Conservation (phyloP, 2,113 vertebrate genomes). For the Tylochromis polylepis region DNA sequence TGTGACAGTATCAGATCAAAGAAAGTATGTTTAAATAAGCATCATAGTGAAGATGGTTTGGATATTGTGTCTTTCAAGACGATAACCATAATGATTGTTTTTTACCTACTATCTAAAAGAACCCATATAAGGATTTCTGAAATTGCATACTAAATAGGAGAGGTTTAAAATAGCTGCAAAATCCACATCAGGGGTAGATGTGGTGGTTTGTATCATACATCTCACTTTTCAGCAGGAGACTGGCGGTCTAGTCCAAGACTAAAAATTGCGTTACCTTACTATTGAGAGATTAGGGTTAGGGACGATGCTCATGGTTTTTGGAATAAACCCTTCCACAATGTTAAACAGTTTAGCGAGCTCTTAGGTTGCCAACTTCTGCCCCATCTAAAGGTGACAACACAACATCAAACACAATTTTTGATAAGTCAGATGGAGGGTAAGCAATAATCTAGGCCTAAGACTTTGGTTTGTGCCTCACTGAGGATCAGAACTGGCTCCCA, state of each 20-base stretch:
- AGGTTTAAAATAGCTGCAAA: background rate
- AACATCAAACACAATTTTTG: background rate
- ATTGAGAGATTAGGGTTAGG: background rate
- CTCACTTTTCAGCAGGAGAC: background rate
- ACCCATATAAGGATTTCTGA: background rate
- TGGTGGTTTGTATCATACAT: background rate
- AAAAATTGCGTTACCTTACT: background rate
- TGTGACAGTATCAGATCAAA: background rate
- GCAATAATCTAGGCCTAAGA: background rate
- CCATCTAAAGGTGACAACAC: background rate
- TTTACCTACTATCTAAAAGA: background rate
- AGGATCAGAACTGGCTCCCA: background rate
- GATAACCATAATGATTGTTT: background rate
- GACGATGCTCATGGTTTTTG: background rate
- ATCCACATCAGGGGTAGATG: background rate
- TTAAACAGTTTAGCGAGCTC: background rate
- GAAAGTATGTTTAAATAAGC: background rate
- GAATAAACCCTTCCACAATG: background rate
- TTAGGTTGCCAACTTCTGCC: background rate
- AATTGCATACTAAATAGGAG: background rate
- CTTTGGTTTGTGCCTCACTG: background rate
- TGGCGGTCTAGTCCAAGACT: background rate
- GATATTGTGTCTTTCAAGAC: background rate
- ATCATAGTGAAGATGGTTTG: background rate
- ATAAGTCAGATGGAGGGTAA: background rate